phyloP scores from a whole-genome alignment of 2,888 invertebrate genomes.

The Spodoptera littoralis region DNA sequence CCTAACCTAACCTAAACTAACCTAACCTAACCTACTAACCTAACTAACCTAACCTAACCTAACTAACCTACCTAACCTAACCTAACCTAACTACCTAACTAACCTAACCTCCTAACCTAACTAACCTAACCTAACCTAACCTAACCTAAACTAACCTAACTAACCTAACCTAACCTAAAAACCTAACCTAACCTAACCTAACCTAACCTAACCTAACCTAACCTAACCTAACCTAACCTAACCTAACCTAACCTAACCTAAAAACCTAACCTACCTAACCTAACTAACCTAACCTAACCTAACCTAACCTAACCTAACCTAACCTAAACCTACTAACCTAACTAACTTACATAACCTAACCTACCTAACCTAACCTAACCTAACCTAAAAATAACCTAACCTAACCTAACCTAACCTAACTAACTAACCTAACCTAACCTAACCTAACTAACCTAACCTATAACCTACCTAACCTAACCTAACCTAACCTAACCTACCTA shows the following conservation, averaged over 20 bases:
- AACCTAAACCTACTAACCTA: slow-evolving; percentile 23
- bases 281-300: slow-evolving; percentile 27
- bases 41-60: slow-evolving; percentile 28
- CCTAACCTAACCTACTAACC: slow-evolving; percentile 23
- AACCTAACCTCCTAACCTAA: slow-evolving; percentile 40
- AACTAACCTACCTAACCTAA: slow-evolving; percentile 33
- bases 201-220: slow-evolving; percentile 44
- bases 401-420: slow-evolving; percentile 16
- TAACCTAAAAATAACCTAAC: slow-evolving; percentile 11
- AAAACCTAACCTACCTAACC: slow-evolving; percentile 13
- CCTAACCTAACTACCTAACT: slow-evolving; percentile 43
- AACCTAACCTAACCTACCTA: slow-evolving; percentile 10
- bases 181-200: slow-evolving; percentile 49
- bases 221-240: slow-evolving; percentile 40
- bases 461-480: slow-evolving; percentile 17
- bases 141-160: slow-evolving; percentile 45
- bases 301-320: slow-evolving; percentile 22
- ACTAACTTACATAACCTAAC: slow-evolving; percentile 31
- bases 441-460: slow-evolving; percentile 12
- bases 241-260: slow-evolving; percentile 30
- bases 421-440: slow-evolving; percentile 25
- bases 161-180: too few species aligned
- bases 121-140: slow-evolving; percentile 47
- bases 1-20: slow-evolving; percentile 12
- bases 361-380: slow-evolving; percentile 30